Conservation (phyloP, 2,113 vertebrate genomes). For the Megaceryle maxima region DNA sequence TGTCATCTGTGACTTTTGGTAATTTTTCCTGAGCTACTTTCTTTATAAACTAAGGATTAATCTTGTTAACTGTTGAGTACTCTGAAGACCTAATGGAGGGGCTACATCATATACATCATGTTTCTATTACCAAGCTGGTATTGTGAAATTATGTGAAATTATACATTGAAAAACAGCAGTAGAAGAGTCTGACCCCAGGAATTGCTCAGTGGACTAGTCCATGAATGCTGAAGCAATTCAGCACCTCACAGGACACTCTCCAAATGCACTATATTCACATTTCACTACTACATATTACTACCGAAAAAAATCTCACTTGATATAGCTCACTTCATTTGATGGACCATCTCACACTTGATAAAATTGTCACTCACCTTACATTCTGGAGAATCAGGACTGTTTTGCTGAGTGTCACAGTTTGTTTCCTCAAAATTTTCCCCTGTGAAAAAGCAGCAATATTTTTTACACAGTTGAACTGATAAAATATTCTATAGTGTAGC, state of each 20-base stretch:
- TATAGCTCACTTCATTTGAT: not conserved
- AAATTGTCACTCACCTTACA: conserved; percentile 25
- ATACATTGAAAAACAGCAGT: not conserved
- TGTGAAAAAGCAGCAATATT: not conserved
- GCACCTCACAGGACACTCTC: not conserved
- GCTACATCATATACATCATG: not conserved
- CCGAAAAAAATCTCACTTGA: not conserved
- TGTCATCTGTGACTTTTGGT: not conserved
- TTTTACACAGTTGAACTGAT: not conserved
- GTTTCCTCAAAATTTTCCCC: not conserved
- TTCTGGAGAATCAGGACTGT: not conserved
- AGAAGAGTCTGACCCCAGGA: not conserved
- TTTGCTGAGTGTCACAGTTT: not conserved
- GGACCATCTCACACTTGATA: not conserved
- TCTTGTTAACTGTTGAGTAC: not conserved
- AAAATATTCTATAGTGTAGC: not conserved
- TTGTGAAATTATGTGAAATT: not conserved
- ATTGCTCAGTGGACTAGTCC: not conserved
- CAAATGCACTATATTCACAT: not conserved
- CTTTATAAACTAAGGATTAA: not conserved
- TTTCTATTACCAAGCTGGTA: not conserved
- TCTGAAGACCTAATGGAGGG: not conserved
- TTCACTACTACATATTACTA: not conserved
- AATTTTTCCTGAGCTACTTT: not conserved
- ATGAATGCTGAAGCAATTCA: not conserved